A percentile compares a stretch with the other conserved stretches of the same genome.
Conservation (phyloP, 2,113 vertebrate genomes). For the Pterophyllum scalare region DNA sequence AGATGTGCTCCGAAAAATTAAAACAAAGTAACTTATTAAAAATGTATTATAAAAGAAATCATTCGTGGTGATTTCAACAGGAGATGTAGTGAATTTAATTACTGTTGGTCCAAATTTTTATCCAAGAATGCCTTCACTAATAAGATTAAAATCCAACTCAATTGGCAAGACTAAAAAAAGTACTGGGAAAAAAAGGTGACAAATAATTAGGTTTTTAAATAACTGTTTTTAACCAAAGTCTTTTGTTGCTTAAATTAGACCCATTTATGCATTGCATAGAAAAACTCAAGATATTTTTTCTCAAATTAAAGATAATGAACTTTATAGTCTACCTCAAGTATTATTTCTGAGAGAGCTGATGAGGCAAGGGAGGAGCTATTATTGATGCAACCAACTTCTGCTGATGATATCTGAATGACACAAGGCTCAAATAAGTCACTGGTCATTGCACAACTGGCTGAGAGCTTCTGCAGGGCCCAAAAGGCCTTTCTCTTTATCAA, state of each 20-base stretch:
- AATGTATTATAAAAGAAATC: neutral
- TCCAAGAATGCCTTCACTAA: neutral
- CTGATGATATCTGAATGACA: neutral
- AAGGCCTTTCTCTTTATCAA: slow-evolving; percentile 16
- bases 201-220: neutral
- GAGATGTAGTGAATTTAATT: neutral
- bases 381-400: slow-evolving; percentile 14
- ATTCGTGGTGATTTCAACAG: neutral
- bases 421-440: neutral
- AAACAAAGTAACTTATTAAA: neutral
- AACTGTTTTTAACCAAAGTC: neutral
- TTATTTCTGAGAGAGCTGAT: neutral
- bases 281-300: neutral
- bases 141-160: neutral
- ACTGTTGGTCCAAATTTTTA: neutral
- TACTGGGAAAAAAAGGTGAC: neutral
- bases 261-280: neutral
- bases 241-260: neutral
- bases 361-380: neutral
- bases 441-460: neutral
- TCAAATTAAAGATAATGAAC: neutral
- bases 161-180: neutral
- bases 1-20: too few species aligned
- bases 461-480: neutral
- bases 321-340: neutral